Conservation (phyloP, 1,140 invertebrate genomes). For the Medauroidea extradentata region DNA sequence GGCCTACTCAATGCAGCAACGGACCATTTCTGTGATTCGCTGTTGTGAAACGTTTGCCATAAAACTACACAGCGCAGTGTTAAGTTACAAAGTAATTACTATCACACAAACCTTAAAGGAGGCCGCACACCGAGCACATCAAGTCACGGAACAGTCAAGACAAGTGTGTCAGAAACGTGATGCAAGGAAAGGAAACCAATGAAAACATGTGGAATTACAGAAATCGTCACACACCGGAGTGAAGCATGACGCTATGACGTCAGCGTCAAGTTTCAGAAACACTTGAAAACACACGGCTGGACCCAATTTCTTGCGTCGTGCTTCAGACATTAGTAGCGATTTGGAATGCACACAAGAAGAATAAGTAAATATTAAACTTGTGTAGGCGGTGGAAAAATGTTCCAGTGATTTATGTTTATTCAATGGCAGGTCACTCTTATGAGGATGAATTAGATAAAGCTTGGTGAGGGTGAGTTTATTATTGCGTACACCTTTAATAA, state of each 20-base stretch:
- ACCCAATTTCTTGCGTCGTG: neutral
- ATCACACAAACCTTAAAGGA: too few species aligned
- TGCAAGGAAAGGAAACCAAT: neutral
- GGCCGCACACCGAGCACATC: too few species aligned
- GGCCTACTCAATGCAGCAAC: too few species aligned
- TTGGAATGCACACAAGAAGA: neutral
- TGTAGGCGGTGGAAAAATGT: neutral
- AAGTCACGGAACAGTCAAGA: neutral
- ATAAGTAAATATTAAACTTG: constrained; percentile 3
- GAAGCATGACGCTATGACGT: neutral
- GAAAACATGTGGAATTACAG: neutral
- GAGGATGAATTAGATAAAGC: constrained; percentile 3
- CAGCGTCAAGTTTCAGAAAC: neutral
- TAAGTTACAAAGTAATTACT: too few species aligned
- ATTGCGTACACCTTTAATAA: too few species aligned
- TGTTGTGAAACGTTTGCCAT: too few species aligned
- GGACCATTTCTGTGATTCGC: too few species aligned
- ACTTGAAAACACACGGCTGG: neutral
- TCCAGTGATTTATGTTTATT: neutral
- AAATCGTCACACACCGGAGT: neutral
- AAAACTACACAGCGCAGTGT: too few species aligned
- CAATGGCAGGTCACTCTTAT: too few species aligned
- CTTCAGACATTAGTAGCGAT: neutral
- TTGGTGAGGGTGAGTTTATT: neutral
- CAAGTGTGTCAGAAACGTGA: neutral